Conservation (phyloP, 1,140 invertebrate genomes). For the Bilobella aurantiaca region DNA sequence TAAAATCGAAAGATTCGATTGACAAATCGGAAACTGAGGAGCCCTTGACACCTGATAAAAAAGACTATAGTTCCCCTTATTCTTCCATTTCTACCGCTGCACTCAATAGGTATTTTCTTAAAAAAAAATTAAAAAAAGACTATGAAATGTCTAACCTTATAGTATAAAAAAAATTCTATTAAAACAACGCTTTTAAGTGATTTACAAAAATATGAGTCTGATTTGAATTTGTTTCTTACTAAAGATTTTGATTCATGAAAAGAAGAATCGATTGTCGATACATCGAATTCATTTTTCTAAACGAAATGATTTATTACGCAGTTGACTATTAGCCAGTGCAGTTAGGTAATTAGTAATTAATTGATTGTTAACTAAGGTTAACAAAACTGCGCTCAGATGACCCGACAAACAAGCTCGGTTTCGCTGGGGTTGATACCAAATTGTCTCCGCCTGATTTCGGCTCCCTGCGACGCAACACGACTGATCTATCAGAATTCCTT, state of each 20-base stretch:
- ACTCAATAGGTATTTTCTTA: conserved; percentile 22
- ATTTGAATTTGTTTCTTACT: background rate
- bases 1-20: conserved; percentile 4
- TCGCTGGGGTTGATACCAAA: background rate
- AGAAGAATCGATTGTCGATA: too few relatives aligned
- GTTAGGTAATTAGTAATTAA: too few relatives aligned
- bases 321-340: too few relatives aligned
- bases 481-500: conserved; percentile 6
- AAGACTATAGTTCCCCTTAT: conserved; percentile 33
- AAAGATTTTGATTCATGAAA: too few relatives aligned
- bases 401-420: background rate
- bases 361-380: too few relatives aligned
- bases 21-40: conserved; percentile 37
- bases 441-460: background rate
- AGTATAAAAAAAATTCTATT: too few relatives aligned
- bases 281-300: too few relatives aligned
- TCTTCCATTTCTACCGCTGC: conserved; percentile 35
- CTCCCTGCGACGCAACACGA: conserved; percentile 17
- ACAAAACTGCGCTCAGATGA: background rate
- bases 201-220: too few relatives aligned
- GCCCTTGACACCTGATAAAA: conserved; percentile 43
- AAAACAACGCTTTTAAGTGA: too few relatives aligned
- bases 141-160: too few relatives aligned
- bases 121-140: too few relatives aligned
- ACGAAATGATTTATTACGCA: too few relatives aligned